These are phyloP conservation scores for Heliconius melpomene DNA, from an alignment of 1,140 invertebrate genomes.

Conservation along the genomic window DNA sequence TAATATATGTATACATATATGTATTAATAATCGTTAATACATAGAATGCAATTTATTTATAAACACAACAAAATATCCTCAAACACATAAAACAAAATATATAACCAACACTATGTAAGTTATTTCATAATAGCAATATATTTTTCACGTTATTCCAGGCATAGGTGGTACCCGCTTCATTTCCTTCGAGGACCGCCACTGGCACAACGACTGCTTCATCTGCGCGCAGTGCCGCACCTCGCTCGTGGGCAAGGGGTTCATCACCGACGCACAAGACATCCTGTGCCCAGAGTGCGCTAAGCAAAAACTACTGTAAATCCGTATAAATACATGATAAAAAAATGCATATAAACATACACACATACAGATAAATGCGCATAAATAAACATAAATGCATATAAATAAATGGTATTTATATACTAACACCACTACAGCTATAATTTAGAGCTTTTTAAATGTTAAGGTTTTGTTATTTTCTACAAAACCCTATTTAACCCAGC, in stretches of 20 bases:
- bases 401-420: too few species aligned
- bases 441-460: too few species aligned
- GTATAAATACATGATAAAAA: not conserved
- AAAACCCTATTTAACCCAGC: too few species aligned
- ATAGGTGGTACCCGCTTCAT: slow-evolving; percentile 99
- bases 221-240: slow-evolving; percentile 97
- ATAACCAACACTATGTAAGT: too few species aligned
- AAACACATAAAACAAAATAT: too few species aligned
- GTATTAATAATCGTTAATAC: too few species aligned
- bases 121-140: not conserved
- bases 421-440: too few species aligned
- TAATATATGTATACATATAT: too few species aligned
- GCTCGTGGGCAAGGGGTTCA: slow-evolving; percentile 98
- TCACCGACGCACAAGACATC: slow-evolving; percentile 97
- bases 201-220: slow-evolving; percentile 99
- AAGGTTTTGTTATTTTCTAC: too few species aligned
- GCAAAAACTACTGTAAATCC: slow-evolving; percentile 92
- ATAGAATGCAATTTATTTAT: too few species aligned
- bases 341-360: not conserved
- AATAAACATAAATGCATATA: not conserved
- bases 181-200: slow-evolving; percentile 99
- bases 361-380: not conserved
- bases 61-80: too few species aligned
- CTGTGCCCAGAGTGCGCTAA: slow-evolving; percentile 99
- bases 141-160: slow-evolving; percentile 81